Base-by-base conservation (phyloP, 2,113 vertebrate species). In the Microcebus jonahi region DNA sequence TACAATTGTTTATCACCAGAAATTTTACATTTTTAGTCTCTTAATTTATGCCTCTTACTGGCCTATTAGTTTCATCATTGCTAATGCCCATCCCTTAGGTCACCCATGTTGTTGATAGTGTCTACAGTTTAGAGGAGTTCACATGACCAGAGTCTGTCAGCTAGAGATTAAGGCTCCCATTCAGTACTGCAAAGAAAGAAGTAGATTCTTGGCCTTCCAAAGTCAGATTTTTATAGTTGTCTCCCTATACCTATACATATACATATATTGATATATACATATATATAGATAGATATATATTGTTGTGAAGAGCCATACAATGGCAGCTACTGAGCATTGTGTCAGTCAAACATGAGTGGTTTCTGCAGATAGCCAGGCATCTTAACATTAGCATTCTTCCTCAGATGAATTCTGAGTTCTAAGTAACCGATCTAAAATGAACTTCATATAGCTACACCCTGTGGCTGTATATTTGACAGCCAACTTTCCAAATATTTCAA, bases 401-500 rank as follows among this genome's bases (percentile, higher is more conserved):
- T 75, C 8, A 34, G 31, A 50, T 50, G 5, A 82, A 48, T 63
- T 50, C 11, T 67, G 71, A 71, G 11, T 90, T 63, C 55, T 65
- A 59, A 67, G 1, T 34, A 50, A 70, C 7, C 76, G 17, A 77
- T 57, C 15, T 59, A 48, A 86, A 96, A 31, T 65, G 21, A 67
- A 31, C 31, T 45, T 65, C 57, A 81, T 39, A 75, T 20, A 67
- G 63, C 10, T 80, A 45, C 36, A 81, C 42, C n/a, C n/a, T 73
- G 17, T 84, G 63, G 34, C 13, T 75, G 8, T 80, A 34, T 27
- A 67, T 86, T 86, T 48, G 36, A 84, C 21, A 57, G 25, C 25
- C 31, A 94, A 48, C 31, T 75, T 94, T 53, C 27, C 4, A 68
- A 79, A 75, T 50, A 87, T 50, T 75, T n/a, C 27, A 81, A 67